Conservation (phyloP, 2,797 vertebrate species). For the Leuciscus waleckii region DNA sequence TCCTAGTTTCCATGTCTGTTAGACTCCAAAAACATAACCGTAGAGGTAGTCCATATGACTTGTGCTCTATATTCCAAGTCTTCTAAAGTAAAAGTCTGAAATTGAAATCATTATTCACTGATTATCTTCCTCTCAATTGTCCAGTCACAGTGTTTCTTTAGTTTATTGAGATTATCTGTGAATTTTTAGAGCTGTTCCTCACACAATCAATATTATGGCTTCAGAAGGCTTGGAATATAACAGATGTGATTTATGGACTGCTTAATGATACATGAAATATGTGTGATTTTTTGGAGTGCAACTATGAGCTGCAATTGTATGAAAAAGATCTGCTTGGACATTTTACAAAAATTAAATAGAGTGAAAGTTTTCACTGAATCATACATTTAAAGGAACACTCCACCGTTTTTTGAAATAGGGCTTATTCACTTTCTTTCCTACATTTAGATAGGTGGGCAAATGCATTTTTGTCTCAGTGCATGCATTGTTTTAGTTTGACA, state of each 20-base stretch:
- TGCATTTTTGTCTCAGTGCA: no score
- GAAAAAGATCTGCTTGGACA: neutral
- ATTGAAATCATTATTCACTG: neutral
- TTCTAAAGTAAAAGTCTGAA: neutral
- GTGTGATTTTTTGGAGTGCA: neutral
- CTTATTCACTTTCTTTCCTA: no score
- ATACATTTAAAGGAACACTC: no score
- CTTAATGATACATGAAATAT: neutral
- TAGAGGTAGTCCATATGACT: neutral
- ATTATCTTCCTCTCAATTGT: neutral
- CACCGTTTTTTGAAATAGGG: no score
- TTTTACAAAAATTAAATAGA: neutral
- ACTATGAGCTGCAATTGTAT: neutral
- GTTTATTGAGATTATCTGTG: neutral
- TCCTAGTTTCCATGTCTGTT: neutral
- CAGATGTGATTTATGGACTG: neutral
- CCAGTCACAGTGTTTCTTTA: neutral
- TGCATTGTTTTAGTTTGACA: no score
- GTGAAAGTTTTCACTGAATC: neutral
- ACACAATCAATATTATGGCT: neutral
- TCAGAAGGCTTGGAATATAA: neutral
- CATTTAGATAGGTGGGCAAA: no score
- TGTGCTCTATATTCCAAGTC: neutral
- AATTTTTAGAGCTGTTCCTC: neutral
- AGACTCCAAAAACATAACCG: neutral